These are phyloP conservation scores for Gobio gobio DNA, from an alignment of 2,113 vertebrate species.

Conservation along the genomic window DNA sequence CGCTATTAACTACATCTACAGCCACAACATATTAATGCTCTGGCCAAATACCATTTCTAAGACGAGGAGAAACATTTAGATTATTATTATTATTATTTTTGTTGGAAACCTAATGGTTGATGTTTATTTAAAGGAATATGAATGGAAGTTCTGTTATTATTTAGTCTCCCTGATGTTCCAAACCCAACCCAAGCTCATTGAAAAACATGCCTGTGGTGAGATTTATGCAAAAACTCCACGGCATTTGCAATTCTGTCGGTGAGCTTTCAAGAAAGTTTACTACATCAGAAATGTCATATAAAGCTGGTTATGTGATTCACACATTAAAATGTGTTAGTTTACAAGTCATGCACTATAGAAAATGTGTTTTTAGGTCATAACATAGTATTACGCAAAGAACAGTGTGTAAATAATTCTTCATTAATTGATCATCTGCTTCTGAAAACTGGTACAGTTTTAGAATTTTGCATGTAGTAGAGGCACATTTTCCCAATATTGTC, in stretches of 20 bases:
- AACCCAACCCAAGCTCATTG: background rate
- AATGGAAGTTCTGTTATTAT: background rate
- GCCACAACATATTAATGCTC: background rate
- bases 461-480: background rate
- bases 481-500: background rate
- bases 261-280: background rate
- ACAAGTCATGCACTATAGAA: background rate
- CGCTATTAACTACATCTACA: background rate
- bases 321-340: background rate
- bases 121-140: background rate
- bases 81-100: background rate
- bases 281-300: background rate
- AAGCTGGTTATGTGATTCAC: background rate
- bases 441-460: background rate
- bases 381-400: background rate
- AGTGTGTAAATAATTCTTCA: background rate
- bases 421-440: background rate
- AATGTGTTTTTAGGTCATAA: background rate
- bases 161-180: background rate
- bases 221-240: background rate
- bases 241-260: background rate
- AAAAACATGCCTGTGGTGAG: background rate
- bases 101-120: background rate
- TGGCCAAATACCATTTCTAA: background rate
- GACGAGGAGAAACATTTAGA: background rate